These are phyloP conservation scores for Eristalinus sepulchralis DNA, from an alignment of 2,888 invertebrate species.

Conservation along the genomic window DNA sequence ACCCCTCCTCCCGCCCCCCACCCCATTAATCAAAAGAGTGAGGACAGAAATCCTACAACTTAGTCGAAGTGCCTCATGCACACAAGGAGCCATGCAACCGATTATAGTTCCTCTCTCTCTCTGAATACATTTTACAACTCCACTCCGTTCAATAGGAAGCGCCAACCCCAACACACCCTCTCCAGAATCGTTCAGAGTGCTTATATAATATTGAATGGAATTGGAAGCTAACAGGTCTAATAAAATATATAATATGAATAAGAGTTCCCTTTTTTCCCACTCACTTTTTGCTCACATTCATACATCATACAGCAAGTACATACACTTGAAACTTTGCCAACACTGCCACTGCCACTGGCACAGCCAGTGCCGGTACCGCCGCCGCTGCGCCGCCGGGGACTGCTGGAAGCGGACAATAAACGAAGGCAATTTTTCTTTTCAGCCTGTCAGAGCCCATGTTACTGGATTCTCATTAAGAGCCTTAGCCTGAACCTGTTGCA, in stretches of 20 bases:
- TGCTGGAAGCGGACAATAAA: slow-evolving; percentile 37
- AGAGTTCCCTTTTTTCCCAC: slow-evolving; percentile 46
- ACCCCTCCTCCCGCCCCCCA: too few species aligned
- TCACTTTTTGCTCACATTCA: slow-evolving; percentile 32
- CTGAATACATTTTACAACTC: slow-evolving; percentile 67
- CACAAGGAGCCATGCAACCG: slow-evolving; percentile 63
- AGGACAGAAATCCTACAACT: slow-evolving; percentile 13
- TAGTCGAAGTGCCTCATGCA: slow-evolving; percentile 51
- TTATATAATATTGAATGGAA: slow-evolving; percentile 68
- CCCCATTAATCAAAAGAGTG: slow-evolving; percentile 13
- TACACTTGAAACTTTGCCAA: slow-evolving; percentile 73
- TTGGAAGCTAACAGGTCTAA: slow-evolving; percentile 70
- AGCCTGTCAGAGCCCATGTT: slow-evolving; percentile 46
- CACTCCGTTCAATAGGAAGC: slow-evolving; percentile 29
- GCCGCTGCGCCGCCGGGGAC: background rate
- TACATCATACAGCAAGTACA: slow-evolving; percentile 47
- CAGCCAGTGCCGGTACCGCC: background rate
- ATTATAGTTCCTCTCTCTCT: slow-evolving; percentile 53
- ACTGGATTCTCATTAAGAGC: slow-evolving; percentile 11
- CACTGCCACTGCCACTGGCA: slow-evolving; percentile 24
- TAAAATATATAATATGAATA: slow-evolving; percentile 68
- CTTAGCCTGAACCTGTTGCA: slow-evolving; percentile 70
- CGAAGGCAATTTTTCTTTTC: slow-evolving; percentile 55
- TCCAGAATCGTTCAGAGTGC: background rate
- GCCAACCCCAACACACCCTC: background rate